A percentile compares a stretch with the other conserved stretches of the same genome.
Conservation (phyloP, 2,888 invertebrate species). For the Allophyes oxyacanthae region DNA sequence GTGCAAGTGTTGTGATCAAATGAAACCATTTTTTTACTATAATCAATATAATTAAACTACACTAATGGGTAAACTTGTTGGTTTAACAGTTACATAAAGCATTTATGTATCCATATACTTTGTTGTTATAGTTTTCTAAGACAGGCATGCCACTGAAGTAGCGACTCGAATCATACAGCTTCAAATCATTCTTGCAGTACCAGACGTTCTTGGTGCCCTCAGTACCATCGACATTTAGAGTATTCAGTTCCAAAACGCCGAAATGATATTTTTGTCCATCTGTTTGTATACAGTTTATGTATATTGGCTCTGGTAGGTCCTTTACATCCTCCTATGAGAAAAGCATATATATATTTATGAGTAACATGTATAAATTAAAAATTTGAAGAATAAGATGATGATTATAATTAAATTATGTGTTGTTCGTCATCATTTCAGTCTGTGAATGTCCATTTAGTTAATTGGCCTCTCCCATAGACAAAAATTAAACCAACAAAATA, state of each 20-base stretch:
- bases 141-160: constrained; percentile 91
- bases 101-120: constrained; percentile 93
- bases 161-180: constrained; percentile 91
- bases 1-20: constrained; percentile 48
- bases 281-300: constrained; percentile 95
- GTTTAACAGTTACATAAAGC: constrained; percentile 93
- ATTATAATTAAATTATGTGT: constrained; percentile 34
- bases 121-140: constrained; percentile 93
- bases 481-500: no score
- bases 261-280: constrained; percentile 94
- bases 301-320: constrained; percentile 93
- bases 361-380: constrained; percentile 35
- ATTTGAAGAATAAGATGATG: constrained; percentile 29
- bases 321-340: constrained; percentile 88
- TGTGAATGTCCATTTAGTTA: constrained; percentile 10
- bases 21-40: constrained; percentile 48
- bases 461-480: neutral
- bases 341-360: constrained; percentile 39
- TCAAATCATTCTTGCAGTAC: constrained; percentile 91
- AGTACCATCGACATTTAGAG: constrained; percentile 90
- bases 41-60: constrained; percentile 61
- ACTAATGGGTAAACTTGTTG: constrained; percentile 60
- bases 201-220: constrained; percentile 93
- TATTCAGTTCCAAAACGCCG: constrained; percentile 95
- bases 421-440: constrained; percentile 22